Percentiles rank a stretch among this genome's conserved stretches.
Conservation (phyloP, 2,888 invertebrate genomes). For the Drosophila pseudotalamancana region DNA sequence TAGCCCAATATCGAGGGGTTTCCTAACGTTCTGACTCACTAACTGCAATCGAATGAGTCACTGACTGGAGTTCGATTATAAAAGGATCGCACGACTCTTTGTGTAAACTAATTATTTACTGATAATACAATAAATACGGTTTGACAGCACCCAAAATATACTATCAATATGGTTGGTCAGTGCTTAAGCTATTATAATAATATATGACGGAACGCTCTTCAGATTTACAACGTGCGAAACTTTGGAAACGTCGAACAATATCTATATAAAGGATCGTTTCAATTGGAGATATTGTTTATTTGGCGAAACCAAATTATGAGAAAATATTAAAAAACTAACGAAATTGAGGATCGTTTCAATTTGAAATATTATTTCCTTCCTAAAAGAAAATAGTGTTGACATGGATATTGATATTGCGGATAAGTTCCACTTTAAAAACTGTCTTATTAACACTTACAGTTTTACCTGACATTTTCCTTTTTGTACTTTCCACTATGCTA, state of each 20-base stretch:
- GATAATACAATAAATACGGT: conserved; percentile 11
- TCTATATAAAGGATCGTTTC: no score
- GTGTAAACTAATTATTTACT: conserved; percentile 16
- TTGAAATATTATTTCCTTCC: no score
- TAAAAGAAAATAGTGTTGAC: no score
- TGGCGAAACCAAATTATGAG: no score
- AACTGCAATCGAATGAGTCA: conserved; percentile 43
- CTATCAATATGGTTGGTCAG: conserved; percentile 16
- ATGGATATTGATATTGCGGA: no score
- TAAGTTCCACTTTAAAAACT: no score
- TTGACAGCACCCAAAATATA: not conserved
- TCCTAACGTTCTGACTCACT: conserved; percentile 54
- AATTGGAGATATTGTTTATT: no score
- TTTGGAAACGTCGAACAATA: not conserved
- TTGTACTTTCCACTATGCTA: not conserved
- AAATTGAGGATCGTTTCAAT: no score
- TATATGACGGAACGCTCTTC: not conserved
- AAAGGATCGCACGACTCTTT: conserved; percentile 47
- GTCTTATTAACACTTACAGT: no score
- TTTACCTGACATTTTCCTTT: no score
- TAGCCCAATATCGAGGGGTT: conserved; percentile 51
- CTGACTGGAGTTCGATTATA: not conserved
- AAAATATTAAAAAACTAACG: no score
- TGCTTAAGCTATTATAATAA: not conserved
- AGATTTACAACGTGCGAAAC: not conserved